Conservation (phyloP, 2,888 invertebrate genomes). For the Ormyrus rosae region DNA sequence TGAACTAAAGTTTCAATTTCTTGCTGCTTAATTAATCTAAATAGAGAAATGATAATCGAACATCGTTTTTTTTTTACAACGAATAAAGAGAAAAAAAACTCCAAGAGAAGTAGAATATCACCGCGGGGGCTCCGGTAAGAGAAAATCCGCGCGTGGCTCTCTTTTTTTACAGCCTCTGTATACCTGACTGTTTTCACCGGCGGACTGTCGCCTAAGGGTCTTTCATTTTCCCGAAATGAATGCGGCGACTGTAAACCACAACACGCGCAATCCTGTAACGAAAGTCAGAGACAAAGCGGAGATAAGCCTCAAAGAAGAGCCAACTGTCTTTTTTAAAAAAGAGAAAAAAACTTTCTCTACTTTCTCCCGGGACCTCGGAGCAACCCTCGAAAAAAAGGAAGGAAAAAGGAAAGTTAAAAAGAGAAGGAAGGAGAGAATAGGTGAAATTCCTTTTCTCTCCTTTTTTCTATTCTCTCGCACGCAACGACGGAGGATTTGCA, state of each 20-base stretch:
- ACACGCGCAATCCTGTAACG: slow-evolving; percentile 60
- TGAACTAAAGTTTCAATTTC: too few species aligned
- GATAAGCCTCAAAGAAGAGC: slow-evolving; percentile 40
- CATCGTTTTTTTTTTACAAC: too few species aligned
- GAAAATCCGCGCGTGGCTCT: slow-evolving; percentile 39
- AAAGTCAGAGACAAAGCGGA: slow-evolving; percentile 21
- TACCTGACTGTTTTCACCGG: not conserved
- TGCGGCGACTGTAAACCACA: slow-evolving; percentile 59
- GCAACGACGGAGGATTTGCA: not conserved
- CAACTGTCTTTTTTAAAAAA: slow-evolving; percentile 47
- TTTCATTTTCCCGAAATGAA: slow-evolving; percentile 59
- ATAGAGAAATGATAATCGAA: too few species aligned
- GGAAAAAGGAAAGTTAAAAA: not conserved
- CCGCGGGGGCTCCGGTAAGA: slow-evolving; percentile 1
- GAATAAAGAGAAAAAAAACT: not conserved
- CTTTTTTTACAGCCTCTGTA: slow-evolving; percentile 59
- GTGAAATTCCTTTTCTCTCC: slow-evolving; percentile 19
- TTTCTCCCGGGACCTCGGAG: slow-evolving; percentile 57
- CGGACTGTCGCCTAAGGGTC: slow-evolving; percentile 57
- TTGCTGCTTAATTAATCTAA: too few species aligned
- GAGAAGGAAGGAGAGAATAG: slow-evolving; percentile 31
- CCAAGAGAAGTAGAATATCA: slow-evolving; percentile 25
- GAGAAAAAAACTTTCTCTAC: slow-evolving; percentile 63
- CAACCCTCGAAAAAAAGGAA: slow-evolving; percentile 27
- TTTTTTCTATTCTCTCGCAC: slow-evolving; percentile 6